These are phyloP conservation scores for Cylas formicarius DNA, from an alignment of 1,140 invertebrate species.

Conservation along the genomic window DNA sequence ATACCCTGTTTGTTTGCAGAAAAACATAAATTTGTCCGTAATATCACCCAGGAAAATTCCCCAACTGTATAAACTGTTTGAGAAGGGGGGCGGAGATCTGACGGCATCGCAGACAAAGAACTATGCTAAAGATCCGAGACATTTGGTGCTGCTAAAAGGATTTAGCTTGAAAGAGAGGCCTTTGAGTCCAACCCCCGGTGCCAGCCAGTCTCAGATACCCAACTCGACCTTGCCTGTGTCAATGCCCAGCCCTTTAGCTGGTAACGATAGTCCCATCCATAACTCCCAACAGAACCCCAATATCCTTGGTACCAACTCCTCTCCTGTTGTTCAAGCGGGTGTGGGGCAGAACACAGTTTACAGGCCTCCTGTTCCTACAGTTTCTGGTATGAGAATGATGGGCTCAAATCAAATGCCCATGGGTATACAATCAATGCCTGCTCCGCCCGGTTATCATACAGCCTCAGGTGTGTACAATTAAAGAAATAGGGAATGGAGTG, in stretches of 20 bases:
- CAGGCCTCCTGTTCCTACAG: constrained; percentile 23
- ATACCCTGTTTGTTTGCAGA: constrained; percentile 47
- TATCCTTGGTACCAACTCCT: constrained; percentile 29
- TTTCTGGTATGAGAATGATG: constrained; percentile 27
- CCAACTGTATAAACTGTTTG: constrained; percentile 67
- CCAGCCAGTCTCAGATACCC: constrained; percentile 38
- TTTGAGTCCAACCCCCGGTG: constrained; percentile 58
- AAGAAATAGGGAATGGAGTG: too few relatives aligned
- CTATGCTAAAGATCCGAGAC: constrained; percentile 81
- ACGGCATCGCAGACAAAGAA: constrained; percentile 74
- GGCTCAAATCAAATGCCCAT: constrained; percentile 37
- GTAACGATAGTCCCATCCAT: constrained; percentile 50
- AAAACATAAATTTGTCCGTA: constrained; percentile 78
- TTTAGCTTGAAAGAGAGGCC: constrained; percentile 76
- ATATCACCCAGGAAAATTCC: constrained; percentile 84
- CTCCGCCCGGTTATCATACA: constrained; percentile 48
- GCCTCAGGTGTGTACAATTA: constrained; percentile 17
- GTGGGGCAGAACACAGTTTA: constrained; percentile 34
- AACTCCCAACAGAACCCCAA: constrained; percentile 25
- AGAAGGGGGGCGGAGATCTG: constrained; percentile 79
- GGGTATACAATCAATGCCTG: constrained; percentile 43
- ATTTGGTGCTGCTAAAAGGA: constrained; percentile 73
- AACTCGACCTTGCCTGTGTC: constrained; percentile 33
- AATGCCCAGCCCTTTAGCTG: constrained; percentile 50
- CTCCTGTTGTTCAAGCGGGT: constrained; percentile 27